Evolutionary conservation across 2,888 invertebrate species (phyloP).

Genomic region (Callyntrura sp.): DNA sequence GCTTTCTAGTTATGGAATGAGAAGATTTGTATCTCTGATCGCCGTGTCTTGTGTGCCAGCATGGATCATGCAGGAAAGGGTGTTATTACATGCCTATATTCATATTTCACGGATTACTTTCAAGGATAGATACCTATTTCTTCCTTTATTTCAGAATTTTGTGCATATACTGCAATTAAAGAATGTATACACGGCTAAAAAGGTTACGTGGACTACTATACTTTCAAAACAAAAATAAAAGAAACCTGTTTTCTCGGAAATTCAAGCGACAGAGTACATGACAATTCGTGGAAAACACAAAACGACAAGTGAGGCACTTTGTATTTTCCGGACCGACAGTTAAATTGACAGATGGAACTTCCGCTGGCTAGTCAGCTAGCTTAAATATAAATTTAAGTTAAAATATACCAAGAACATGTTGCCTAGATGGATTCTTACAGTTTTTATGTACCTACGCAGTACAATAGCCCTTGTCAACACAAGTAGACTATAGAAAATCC

Average conservation of each 20-base stretch:
- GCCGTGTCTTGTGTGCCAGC: conserved; percentile 24
- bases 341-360: background rate
- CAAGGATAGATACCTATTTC: background rate
- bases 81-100: background rate
- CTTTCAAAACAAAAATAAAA: too few species aligned
- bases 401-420: too few species aligned
- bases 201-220: too few species aligned
- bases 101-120: too few species aligned
- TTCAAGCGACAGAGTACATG: background rate
- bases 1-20: conserved; percentile 46
- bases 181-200: too few species aligned
- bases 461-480: too few species aligned
- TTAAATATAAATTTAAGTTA: conserved; percentile 37
- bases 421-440: too few species aligned
- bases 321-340: background rate
- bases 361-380: background rate
- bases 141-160: background rate
- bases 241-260: too few species aligned
- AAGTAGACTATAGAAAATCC: too few species aligned
- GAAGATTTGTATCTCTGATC: conserved; percentile 65
- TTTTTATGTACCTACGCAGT: too few species aligned
- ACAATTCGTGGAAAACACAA: background rate
- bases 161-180: background rate
- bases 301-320: too few species aligned
- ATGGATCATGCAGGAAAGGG: conserved; percentile 10